Base-by-base conservation (phyloP, 2,797 vertebrate species). In the Diglossa cyanea region DNA sequence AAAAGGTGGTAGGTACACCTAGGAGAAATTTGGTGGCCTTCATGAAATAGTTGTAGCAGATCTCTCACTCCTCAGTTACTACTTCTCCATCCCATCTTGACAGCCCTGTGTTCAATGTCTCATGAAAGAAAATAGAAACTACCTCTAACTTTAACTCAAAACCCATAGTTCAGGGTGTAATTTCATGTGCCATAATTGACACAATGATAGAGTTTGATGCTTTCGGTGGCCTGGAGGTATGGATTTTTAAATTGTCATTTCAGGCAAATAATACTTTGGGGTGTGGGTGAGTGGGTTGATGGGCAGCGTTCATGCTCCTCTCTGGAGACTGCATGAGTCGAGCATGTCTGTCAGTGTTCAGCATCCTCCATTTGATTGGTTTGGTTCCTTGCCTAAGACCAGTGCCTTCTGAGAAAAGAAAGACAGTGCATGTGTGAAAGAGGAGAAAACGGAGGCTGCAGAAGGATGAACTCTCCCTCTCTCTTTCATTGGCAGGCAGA, bases 401-500 rank as follows among this genome's bases (percentile, higher is more conserved):
- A 50, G 0, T 30, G 45, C 25, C 30, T 75, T 86, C 61, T 78
- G 42, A 66, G 53, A 76, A 71, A 19, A 63, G 35, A 57, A 80
- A 23, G 25, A 35, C 28, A 26, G 5, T 30, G 87, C 17, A 30
- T 15, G 28, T 54, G 51, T 80, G 45, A 40, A 63, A 86, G 42
- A 77, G 47, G 20, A 79, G 28, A 31, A 44, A 16, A 54, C 0
- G 0, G 47, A 25, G 37, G 57, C 45, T 73, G 67, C 83, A 67
- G 31, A 28, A 81, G 25, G 68, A 78, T 90, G n/a, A 89, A 68
- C 37, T 84, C 65, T 82, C 18, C 5, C 65, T 78, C 51, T 91
- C 39, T 94, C 51, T 96, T 51, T 54, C n/a, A 39, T 15, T 61
- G 9, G 71, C 97, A 99, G 99, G 98, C 98, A 74, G 98, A 99